phyloP scores from a whole-genome alignment of 2,113 vertebrate species.

The Carollia perspicillata region DNA sequence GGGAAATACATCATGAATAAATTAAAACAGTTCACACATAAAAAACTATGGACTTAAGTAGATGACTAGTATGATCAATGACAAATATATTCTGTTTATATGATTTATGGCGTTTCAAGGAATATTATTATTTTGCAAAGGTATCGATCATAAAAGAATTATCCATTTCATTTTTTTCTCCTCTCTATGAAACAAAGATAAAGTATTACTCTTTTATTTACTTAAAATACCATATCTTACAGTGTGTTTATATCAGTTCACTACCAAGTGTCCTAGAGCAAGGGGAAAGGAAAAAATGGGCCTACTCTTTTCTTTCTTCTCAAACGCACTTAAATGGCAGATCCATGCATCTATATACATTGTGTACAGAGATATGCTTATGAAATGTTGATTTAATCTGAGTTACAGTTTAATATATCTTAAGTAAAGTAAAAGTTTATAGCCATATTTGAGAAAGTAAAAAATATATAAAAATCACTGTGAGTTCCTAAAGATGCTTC shows the following conservation, averaged over 20 bases:
- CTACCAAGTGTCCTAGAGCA: neutral
- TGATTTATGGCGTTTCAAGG: constrained; percentile 48
- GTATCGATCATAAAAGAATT: constrained; percentile 49
- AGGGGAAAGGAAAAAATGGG: neutral
- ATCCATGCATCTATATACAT: neutral
- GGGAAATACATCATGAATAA: constrained; percentile 28
- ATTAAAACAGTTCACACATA: neutral
- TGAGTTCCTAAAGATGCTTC: neutral
- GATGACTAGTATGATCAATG: neutral
- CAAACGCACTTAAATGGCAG: neutral
- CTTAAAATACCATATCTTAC: neutral
- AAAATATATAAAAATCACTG: neutral
- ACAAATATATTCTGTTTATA: constrained; percentile 26
- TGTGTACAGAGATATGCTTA: neutral
- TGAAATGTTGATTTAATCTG: neutral
- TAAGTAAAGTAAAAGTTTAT: neutral
- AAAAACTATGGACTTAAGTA: constrained; percentile 31
- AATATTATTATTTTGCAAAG: constrained; percentile 38
- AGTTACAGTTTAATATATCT: neutral
- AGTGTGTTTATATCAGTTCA: neutral
- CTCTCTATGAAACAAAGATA: neutral
- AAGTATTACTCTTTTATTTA: neutral
- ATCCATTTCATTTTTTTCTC: neutral
- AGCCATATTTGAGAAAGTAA: neutral
- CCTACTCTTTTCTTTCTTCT: neutral